Percentiles rank a stretch among this genome's conserved stretches.
Conservation (phyloP, 2,113 vertebrate species). For the Apistogramma diplotaenia region DNA sequence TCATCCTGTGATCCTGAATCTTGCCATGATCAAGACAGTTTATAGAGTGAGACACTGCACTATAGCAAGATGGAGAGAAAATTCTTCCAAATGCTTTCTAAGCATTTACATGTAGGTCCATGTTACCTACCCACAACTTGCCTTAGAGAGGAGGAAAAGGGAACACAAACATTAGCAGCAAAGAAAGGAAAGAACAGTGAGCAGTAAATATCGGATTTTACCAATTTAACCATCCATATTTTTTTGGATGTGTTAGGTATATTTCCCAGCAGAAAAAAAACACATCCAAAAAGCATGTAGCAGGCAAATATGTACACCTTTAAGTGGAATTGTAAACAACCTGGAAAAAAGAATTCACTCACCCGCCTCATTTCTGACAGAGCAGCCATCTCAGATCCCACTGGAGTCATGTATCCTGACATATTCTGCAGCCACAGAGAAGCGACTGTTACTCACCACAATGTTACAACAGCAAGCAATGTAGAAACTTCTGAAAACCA, state of each 20-base stretch:
- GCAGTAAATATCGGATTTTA: neutral
- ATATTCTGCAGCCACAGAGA: constrained; percentile 76
- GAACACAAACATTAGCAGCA: constrained; percentile 44
- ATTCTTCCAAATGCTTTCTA: constrained; percentile 68
- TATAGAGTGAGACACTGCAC: constrained; percentile 25
- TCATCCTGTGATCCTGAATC: constrained; percentile 16
- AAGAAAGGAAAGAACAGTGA: constrained; percentile 8
- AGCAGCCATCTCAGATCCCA: constrained; percentile 85
- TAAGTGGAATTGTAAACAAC: neutral
- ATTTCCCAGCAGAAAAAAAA: neutral
- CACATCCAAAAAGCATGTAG: neutral
- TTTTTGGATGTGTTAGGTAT: neutral
- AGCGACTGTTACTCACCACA: neutral
- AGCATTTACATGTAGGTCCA: constrained; percentile 60
- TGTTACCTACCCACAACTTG: constrained; percentile 78
- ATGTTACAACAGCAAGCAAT: no score
- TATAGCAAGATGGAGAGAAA: constrained; percentile 2
- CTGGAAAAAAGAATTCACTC: constrained; percentile 56
- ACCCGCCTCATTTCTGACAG: constrained; percentile 89
- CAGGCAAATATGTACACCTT: neutral
- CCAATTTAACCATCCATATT: neutral
- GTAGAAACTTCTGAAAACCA: no score
- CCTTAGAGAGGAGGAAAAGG: constrained; percentile 62
- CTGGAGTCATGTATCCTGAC: constrained; percentile 87
- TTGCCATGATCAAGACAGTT: constrained; percentile 29